phyloP scores from a whole-genome alignment of 2,888 invertebrate species.

The Micropterix aruncella region DNA sequence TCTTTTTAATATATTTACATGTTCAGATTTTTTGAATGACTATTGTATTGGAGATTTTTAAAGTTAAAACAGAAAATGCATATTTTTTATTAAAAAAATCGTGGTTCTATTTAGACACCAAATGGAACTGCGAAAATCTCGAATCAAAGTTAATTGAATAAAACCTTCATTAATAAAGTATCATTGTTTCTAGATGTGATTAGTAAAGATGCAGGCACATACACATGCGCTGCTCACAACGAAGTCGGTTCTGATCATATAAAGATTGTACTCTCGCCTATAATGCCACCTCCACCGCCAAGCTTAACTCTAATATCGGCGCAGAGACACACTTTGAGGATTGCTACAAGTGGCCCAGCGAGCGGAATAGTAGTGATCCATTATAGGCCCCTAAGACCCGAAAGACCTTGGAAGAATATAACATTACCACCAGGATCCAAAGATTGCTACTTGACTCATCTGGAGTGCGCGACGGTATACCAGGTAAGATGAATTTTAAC shows the following conservation, averaged over 20 bases:
- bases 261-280: slow-evolving; percentile 49
- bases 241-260: slow-evolving; percentile 58
- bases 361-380: neutral
- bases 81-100: no score
- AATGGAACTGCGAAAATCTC: no score
- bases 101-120: no score
- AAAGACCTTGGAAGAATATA: neutral
- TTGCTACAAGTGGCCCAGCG: neutral
- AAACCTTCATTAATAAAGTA: no score
- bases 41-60: no score
- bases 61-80: no score
- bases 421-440: neutral
- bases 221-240: slow-evolving; percentile 55
- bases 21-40: no score
- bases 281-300: slow-evolving; percentile 44
- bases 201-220: slow-evolving; percentile 47
- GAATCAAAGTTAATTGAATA: no score
- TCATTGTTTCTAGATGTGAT: slow-evolving; percentile 18
- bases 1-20: no score
- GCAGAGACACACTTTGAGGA: neutral
- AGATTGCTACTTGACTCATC: neutral
- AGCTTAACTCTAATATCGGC: slow-evolving; percentile 25
- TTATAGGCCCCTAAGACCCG: neutral
- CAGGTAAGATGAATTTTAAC: no score
- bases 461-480: neutral